Evolutionary conservation across 2,113 vertebrate genomes (phyloP).

Genomic region (Eclectus roratus): DNA sequence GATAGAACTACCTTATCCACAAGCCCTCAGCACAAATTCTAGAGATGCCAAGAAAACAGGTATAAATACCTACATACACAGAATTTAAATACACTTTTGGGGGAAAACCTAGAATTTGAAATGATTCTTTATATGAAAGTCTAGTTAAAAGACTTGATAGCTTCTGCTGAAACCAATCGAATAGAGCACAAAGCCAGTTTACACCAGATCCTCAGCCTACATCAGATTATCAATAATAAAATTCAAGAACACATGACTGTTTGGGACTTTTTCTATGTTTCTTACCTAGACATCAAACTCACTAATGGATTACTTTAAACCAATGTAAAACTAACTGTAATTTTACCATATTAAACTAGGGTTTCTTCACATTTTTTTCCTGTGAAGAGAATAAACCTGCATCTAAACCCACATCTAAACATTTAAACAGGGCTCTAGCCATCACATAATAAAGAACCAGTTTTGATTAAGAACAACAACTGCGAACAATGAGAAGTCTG

Average conservation of each 20-base stretch:
- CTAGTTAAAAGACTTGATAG: not conserved
- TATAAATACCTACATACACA: not conserved
- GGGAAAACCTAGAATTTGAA: not conserved
- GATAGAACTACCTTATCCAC: not conserved
- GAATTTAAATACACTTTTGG: not conserved
- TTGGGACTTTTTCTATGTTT: not conserved
- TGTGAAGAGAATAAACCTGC: not conserved
- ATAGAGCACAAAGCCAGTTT: not conserved
- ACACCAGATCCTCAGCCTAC: not conserved
- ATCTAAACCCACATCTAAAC: not conserved
- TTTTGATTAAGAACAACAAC: not conserved
- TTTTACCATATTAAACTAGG: not conserved
- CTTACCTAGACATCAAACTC: not conserved
- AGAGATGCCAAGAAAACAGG: not conserved
- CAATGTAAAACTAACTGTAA: not conserved
- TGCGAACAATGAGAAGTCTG: conserved; percentile 1
- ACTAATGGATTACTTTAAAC: not conserved
- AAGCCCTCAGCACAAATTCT: not conserved
- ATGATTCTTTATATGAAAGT: not conserved
- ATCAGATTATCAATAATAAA: not conserved
- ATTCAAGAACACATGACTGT: not conserved
- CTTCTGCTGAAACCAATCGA: not conserved
- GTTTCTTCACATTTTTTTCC: not conserved
- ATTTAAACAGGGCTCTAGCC: not conserved
- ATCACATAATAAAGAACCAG: not conserved